Percentiles rank a stretch among this genome's conserved stretches.
Conservation (phyloP, 2,113 vertebrate species). For the Percina caprodes region DNA sequence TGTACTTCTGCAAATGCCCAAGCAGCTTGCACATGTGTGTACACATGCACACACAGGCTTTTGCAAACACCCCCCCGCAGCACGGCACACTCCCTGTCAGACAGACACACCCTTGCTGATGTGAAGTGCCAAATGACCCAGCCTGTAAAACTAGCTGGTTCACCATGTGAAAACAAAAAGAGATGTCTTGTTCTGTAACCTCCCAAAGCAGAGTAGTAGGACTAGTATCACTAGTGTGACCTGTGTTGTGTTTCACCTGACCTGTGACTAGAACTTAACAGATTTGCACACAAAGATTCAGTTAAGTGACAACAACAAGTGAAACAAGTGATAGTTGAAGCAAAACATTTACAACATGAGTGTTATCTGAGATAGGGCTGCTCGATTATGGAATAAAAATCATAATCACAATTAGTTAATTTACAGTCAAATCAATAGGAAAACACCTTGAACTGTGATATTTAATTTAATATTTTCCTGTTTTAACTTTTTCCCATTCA, state of each 20-base stretch:
- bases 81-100: constrained; percentile 13
- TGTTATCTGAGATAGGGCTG: no score
- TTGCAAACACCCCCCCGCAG: not conserved
- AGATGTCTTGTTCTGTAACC: not conserved
- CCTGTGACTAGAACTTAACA: not conserved
- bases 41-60: constrained; percentile 15
- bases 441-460: no score
- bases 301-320: not conserved
- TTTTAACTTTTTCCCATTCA: no score
- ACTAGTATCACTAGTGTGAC: not conserved
- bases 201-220: not conserved
- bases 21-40: not conserved
- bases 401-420: no score
- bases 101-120: constrained; percentile 58
- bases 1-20: not conserved
- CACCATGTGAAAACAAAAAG: no score
- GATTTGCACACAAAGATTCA: not conserved
- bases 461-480: no score
- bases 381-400: no score
- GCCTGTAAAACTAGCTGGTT: constrained; percentile 65
- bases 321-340: not conserved
- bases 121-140: constrained; percentile 9
- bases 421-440: no score
- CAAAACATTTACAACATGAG: no score
- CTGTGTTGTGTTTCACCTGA: not conserved